Percentiles rank a stretch among this genome's conserved stretches.
Conservation (phyloP, 2,797 vertebrate species). For the Adrianichthys oophorus region DNA sequence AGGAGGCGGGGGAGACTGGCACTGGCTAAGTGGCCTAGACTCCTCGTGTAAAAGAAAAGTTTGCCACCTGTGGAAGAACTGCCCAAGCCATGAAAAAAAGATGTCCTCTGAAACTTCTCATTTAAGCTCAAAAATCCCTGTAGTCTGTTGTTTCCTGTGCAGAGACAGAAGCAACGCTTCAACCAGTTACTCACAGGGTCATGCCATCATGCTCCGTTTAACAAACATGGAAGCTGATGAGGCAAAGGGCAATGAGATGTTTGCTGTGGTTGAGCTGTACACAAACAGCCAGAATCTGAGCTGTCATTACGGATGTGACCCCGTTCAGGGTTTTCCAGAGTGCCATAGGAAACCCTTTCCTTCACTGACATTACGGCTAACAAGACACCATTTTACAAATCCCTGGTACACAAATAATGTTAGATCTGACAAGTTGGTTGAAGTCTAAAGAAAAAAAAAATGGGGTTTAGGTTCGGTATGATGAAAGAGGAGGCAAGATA, state of each 20-base stretch:
- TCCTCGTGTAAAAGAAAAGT: constrained; percentile 43
- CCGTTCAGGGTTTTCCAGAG: constrained; percentile 1
- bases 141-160: background rate
- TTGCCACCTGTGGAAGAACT: constrained; percentile 52
- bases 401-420: background rate
- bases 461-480: too few species aligned
- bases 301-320: constrained; percentile 21
- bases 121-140: constrained; percentile 4
- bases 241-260: constrained; percentile 30
- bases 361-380: background rate
- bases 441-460: too few species aligned
- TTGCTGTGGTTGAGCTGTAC: constrained; percentile 13
- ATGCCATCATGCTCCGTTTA: constrained; percentile 56
- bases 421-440: too few species aligned
- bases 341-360: background rate
- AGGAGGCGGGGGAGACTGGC: constrained; percentile 15
- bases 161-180: background rate
- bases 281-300: constrained; percentile 32
- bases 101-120: constrained; percentile 11
- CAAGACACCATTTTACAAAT: background rate
- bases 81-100: constrained; percentile 20
- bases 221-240: constrained; percentile 41
- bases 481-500: too few species aligned
- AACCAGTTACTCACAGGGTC: background rate
- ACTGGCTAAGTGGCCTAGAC: constrained; percentile 67